Conservation (phyloP, 2,888 invertebrate genomes). For the Myathropa florea region DNA sequence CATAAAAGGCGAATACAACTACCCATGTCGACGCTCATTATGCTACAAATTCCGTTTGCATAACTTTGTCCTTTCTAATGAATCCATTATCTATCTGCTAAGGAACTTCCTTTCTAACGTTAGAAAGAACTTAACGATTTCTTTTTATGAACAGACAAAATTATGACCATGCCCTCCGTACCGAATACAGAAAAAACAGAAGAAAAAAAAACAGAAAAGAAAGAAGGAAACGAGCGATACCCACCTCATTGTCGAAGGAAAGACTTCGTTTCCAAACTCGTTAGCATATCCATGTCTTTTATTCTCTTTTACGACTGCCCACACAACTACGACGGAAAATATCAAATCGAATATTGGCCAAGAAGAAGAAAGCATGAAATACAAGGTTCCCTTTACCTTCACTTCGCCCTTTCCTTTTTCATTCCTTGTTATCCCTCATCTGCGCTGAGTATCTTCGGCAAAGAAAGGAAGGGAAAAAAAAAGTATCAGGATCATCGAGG, state of each 20-base stretch:
- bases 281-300: conserved; percentile 23
- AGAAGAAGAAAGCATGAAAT: background rate
- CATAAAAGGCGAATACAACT: background rate
- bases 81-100: background rate
- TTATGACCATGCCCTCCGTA: background rate
- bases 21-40: background rate
- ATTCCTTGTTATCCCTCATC: background rate
- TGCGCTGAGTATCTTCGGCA: background rate
- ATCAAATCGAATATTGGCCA: conserved; percentile 56
- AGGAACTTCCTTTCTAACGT: background rate
- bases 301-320: background rate
- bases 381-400: conserved; percentile 20
- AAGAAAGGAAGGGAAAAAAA: background rate
- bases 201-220: no score
- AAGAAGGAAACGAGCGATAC: conserved; percentile 1
- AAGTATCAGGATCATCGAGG: background rate
- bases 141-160: background rate
- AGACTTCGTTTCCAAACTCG: background rate
- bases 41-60: background rate
- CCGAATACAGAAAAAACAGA: background rate
- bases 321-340: background rate
- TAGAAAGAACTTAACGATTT: background rate
- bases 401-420: background rate
- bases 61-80: background rate
- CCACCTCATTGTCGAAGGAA: conserved; percentile 20